These are phyloP conservation scores for Neopelma chrysocephalum DNA, from an alignment of 2,797 vertebrate species.

Conservation along the genomic window DNA sequence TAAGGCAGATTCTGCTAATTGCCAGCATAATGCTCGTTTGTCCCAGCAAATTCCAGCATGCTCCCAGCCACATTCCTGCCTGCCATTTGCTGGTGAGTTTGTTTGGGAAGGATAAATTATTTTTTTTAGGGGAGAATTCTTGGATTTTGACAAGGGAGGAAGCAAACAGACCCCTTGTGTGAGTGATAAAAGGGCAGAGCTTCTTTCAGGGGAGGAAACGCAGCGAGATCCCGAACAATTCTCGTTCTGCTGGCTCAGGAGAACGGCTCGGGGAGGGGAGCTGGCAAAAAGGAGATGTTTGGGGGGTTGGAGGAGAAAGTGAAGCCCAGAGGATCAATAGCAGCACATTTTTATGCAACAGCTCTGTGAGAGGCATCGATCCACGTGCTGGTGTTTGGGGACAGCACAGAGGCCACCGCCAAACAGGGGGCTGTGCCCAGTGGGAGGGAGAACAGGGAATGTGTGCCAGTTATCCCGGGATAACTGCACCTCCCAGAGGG, in stretches of 20 bases:
- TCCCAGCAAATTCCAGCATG: not conserved
- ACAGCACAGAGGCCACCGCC: not conserved
- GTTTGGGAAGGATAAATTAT: not conserved
- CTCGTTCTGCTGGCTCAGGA: not conserved
- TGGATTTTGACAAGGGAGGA: not conserved
- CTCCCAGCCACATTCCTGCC: not conserved
- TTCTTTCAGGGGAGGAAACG: not conserved
- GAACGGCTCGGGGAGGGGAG: accelerated
- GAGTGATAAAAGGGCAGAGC: not conserved
- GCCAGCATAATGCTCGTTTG: not conserved
- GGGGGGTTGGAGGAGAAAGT: not conserved
- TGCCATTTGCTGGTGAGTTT: not conserved
- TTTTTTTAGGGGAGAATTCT: not conserved
- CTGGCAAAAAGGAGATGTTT: not conserved
- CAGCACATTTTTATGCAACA: not conserved
- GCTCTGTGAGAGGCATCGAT: not conserved
- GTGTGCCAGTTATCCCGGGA: too few species aligned
- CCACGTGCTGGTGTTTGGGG: accelerated
- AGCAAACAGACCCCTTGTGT: not conserved
- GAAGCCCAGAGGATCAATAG: not conserved
- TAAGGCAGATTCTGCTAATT: constrained; percentile 14
- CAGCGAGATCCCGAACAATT: not conserved
- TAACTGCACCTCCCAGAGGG: not conserved
- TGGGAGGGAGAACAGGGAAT: not conserved
- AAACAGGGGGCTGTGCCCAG: too few species aligned